These are phyloP conservation scores for Drosophila ogumai DNA, from an alignment of 1,140 invertebrate genomes.

Conservation along the genomic window DNA sequence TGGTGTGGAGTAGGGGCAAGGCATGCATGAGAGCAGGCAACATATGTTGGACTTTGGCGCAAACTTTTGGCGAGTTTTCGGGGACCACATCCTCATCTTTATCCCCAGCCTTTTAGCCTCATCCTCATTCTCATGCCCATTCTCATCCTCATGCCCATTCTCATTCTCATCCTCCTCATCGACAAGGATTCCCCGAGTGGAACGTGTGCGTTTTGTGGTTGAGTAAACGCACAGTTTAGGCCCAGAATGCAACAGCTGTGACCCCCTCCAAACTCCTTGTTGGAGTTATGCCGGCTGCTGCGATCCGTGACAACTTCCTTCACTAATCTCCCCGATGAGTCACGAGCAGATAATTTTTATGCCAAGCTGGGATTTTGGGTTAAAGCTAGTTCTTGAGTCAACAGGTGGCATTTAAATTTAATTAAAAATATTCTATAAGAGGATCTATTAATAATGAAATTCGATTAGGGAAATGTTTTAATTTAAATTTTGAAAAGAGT, in stretches of 20 bases:
- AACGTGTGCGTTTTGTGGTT: constrained; percentile 76
- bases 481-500: no score
- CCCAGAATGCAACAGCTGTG: constrained; percentile 75
- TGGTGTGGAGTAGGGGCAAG: constrained; percentile 14
- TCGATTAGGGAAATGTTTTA: no score
- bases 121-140: background rate
- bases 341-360: constrained; percentile 22
- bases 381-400: background rate
- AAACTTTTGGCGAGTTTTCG: constrained; percentile 65
- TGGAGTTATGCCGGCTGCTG: constrained; percentile 15
- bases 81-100: constrained; percentile 37
- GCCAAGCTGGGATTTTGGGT: background rate
- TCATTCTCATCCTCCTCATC: background rate
- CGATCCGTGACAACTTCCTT: constrained; percentile 34
- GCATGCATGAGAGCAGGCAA: constrained; percentile 73
- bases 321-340: constrained; percentile 20
- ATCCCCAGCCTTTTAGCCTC: constrained; percentile 12
- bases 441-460: no score
- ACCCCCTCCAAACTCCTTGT: constrained; percentile 20
- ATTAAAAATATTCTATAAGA: background rate
- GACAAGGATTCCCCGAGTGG: constrained; percentile 28
- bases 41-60: constrained; percentile 78
- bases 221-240: constrained; percentile 74
- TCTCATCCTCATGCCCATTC: background rate
- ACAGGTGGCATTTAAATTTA: background rate